phyloP scores from a whole-genome alignment of 2,113 vertebrate species.

The Scopus umbretta region DNA sequence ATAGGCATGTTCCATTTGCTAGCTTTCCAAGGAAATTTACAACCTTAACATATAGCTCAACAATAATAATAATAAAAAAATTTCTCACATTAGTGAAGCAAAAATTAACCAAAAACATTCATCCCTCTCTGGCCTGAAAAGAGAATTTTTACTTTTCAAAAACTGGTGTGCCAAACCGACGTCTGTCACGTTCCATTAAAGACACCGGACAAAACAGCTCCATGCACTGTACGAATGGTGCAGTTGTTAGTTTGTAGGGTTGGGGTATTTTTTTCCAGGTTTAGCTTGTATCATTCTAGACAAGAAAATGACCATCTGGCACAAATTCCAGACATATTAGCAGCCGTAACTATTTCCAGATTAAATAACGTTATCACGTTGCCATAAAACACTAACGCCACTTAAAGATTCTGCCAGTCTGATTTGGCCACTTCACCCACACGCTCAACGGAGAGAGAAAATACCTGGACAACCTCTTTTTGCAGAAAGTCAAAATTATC shows the following conservation, averaged over 20 bases:
- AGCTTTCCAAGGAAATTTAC: constrained; percentile 46
- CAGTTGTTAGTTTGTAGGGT: background rate
- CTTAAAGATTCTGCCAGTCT: constrained; percentile 71
- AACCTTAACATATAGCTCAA: constrained; percentile 16
- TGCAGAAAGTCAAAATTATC: constrained; percentile 68
- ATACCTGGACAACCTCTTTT: constrained; percentile 69
- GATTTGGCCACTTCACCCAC: constrained; percentile 79
- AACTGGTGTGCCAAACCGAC: background rate
- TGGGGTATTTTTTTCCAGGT: background rate
- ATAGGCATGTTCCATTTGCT: constrained; percentile 53
- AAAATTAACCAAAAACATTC: background rate
- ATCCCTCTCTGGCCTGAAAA: background rate
- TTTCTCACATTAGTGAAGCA: background rate
- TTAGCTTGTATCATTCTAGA: background rate
- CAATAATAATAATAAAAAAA: background rate
- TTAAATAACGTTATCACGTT: constrained; percentile 75
- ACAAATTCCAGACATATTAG: constrained; percentile 73
- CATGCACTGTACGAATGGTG: background rate
- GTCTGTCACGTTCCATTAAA: background rate
- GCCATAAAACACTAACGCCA: constrained; percentile 73
- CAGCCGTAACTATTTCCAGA: constrained; percentile 74
- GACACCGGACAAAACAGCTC: background rate
- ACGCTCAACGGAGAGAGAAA: constrained; percentile 63
- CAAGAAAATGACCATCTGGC: constrained; percentile 63
- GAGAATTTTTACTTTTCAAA: background rate